Conservation (phyloP, 1,140 invertebrate species). For the Rhizoglyphus robini region DNA sequence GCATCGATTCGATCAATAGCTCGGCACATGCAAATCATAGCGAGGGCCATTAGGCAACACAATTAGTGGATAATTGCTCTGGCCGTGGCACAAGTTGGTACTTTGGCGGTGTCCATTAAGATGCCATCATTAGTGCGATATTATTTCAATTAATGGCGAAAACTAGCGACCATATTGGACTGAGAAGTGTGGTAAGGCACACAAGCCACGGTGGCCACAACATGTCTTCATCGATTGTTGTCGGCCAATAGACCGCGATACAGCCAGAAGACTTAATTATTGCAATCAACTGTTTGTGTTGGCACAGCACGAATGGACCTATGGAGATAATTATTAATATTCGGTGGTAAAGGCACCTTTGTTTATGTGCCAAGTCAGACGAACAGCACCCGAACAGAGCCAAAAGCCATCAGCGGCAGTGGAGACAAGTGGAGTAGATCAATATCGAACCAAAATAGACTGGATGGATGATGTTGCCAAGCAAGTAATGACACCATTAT, state of each 20-base stretch:
- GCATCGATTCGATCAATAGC: too few species aligned
- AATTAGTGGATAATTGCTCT: background rate
- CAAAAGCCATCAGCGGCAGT: too few species aligned
- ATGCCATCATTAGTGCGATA: background rate
- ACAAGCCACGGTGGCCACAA: too few species aligned
- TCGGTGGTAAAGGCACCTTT: background rate
- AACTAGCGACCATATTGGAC: background rate
- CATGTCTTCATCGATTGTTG: too few species aligned
- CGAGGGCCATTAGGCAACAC: background rate
- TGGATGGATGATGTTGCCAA: too few species aligned
- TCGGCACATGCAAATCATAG: too few species aligned
- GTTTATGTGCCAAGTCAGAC: too few species aligned
- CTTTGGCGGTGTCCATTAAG: background rate
- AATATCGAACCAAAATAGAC: too few species aligned
- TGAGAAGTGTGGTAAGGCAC: background rate
- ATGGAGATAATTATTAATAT: background rate
- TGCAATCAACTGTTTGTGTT: background rate
- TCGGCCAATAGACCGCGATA: too few species aligned
- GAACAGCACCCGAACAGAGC: too few species aligned
- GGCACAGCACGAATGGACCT: background rate
- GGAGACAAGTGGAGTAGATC: too few species aligned
- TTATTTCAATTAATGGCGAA: constrained; percentile 7
- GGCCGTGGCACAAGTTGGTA: background rate
- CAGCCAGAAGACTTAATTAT: constrained; percentile 8
- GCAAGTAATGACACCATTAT: too few species aligned